Percentiles rank a stretch among this genome's conserved stretches.
Evolutionary conservation across 2,797 vertebrate genomes (phyloP).

Genomic region (Tinamus major): DNA sequence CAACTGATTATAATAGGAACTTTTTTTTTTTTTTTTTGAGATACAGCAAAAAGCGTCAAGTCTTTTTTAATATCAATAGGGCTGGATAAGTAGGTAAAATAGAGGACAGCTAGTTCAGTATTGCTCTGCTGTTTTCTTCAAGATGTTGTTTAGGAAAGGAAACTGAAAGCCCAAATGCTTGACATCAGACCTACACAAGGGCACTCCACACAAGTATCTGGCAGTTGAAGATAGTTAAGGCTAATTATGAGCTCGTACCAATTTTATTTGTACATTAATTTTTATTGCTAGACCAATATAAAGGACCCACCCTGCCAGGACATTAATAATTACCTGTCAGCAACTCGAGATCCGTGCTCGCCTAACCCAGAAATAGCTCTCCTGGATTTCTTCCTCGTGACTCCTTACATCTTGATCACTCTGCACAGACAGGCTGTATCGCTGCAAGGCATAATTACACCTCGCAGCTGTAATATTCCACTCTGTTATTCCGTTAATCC

Average conservation of each 20-base stretch:
- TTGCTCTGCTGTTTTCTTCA: neutral
- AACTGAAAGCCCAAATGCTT: neutral
- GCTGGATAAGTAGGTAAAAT: neutral
- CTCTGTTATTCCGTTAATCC: neutral
- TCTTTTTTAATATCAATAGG: neutral
- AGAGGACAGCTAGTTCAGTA: neutral
- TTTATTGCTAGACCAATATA: neutral
- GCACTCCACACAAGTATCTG: fast-evolving
- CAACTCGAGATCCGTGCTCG: neutral
- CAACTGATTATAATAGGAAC: neutral
- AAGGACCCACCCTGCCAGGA: neutral
- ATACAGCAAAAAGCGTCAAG: neutral
- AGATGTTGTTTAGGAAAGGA: neutral
- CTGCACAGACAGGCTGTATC: neutral
- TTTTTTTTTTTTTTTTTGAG: neutral
- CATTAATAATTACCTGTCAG: fast-evolving
- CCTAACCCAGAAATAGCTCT: neutral
- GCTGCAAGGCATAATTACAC: neutral
- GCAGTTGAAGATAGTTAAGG: neutral
- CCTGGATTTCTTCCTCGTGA: neutral
- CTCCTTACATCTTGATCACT: neutral
- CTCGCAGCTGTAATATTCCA: neutral
- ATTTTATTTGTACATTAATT: neutral
- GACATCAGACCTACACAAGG: fast-evolving
- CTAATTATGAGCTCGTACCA: neutral